These are phyloP conservation scores for Dicentrarchus labrax DNA, from an alignment of 2,113 vertebrate species.

Conservation along the genomic window DNA sequence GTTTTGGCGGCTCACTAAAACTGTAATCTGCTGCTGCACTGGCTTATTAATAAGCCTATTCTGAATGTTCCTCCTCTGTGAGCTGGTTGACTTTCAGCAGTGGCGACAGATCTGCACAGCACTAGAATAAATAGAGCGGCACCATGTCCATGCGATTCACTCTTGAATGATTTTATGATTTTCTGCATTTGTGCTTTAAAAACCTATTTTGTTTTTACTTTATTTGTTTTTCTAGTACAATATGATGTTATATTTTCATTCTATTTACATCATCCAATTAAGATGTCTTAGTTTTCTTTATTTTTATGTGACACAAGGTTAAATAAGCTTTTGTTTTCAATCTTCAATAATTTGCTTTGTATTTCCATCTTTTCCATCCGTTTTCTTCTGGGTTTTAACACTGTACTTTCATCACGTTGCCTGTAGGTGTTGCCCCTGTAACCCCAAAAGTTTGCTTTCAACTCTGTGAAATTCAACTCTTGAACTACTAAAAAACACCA, in stretches of 20 bases:
- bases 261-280: background rate
- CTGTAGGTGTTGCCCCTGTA: slow-evolving; percentile 7
- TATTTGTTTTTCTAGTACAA: background rate
- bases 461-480: slow-evolving; percentile 34
- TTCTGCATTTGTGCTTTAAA: background rate
- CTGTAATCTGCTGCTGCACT: slow-evolving; percentile 50
- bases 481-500: slow-evolving; percentile 39
- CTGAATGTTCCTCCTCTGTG: slow-evolving; percentile 44
- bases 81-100: slow-evolving; percentile 63
- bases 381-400: background rate
- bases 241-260: background rate
- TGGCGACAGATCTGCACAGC: slow-evolving; percentile 35
- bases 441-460: slow-evolving; percentile 38
- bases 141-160: background rate
- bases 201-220: background rate
- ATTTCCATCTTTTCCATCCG: background rate
- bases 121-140: slow-evolving; percentile 18
- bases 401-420: background rate
- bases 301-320: background rate
- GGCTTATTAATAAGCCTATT: slow-evolving; percentile 61
- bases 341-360: background rate
- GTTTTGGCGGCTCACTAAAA: slow-evolving; percentile 33
- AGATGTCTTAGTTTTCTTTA: background rate
- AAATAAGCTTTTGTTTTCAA: background rate
- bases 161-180: background rate